Evolutionary conservation across 35 echinoderm and acorn worm genomes (phyloP).

Genomic region (Heliocidaris erythrogramma): DNA sequence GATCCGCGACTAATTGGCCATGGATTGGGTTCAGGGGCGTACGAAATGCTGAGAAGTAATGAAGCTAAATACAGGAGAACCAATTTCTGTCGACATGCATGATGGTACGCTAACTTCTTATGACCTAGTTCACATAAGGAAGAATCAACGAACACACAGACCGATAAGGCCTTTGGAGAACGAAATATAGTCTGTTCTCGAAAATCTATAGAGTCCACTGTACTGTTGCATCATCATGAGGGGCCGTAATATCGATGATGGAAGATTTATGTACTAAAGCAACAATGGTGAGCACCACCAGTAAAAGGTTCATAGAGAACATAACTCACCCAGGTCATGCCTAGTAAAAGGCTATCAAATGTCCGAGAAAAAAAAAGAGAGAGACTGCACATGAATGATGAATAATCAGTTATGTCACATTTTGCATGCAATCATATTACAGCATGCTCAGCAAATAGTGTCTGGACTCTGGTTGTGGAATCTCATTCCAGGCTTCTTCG

Average conservation of each 20-base stretch:
- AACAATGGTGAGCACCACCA: neutral
- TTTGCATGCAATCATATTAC: no score
- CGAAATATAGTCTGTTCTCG: neutral
- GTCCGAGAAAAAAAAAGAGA: no score
- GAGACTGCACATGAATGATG: no score
- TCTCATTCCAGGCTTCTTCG: no score
- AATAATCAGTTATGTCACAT: no score
- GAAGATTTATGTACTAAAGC: neutral
- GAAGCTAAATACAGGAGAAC: neutral
- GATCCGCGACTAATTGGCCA: neutral
- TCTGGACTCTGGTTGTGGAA: no score
- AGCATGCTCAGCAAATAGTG: no score
- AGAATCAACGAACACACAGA: neutral
- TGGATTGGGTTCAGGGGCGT: neutral
- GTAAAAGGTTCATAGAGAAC: no score
- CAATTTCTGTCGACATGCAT: neutral
- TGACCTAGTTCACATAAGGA: no score
- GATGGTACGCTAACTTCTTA: neutral
- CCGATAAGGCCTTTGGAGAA: neutral
- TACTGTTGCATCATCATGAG: neutral
- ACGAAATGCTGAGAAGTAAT: neutral
- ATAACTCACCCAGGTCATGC: no score
- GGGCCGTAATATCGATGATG: neutral
- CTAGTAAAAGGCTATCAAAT: no score
- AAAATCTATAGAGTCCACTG: neutral